Base-by-base conservation (phyloP, 2,888 invertebrate species). In the Globia sparganii region DNA sequence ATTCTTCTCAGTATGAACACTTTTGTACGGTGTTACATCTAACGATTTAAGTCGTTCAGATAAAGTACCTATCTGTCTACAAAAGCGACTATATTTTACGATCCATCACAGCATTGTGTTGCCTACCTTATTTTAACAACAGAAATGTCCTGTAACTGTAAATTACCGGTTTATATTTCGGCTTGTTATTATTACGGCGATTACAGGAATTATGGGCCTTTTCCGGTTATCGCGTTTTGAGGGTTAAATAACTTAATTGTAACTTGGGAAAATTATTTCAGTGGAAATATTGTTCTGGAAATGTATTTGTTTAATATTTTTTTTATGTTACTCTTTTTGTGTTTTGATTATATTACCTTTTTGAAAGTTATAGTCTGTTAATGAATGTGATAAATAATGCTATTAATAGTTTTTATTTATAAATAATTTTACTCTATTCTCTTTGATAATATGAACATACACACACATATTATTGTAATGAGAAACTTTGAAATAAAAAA, bases 181-280 rank as follows among this genome's bases (percentile, higher is more conserved):
- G 21, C 70, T 72, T 64, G 62, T 76, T 82, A 72, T 65, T 82
- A 82, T 74, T 69, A 65, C 21, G 4, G 78, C 46, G 59, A 87
- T 87, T 86, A 80, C 25, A 37, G 34, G 13, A 78, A 74, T 83
- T 71, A 86, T 77, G 68, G 67, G 49, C 61, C 18, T 59, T 78
- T 78, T 86, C 86, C 88, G 81, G 72, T 64, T 73, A 75, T 78
- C 53, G 84, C 76, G 71, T 75, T 80, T 86, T 49, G 59, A 75
- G 68, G 43, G 68, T 72, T 72, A 56, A 72, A 77, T 78, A 40
- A 81, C 86, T 78, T 81, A 75, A 83, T 83, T 77, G 65, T 59
- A 59, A 70, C 58, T 70, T 70, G 11, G 49, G 56, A 2, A 25
- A 25, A 49, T 77, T 18, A 40, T 66, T 83, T 65, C 28, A 6